Evolutionary conservation across 2,797 vertebrate genomes (phyloP).

Genomic region (Enteromius viviparus): DNA sequence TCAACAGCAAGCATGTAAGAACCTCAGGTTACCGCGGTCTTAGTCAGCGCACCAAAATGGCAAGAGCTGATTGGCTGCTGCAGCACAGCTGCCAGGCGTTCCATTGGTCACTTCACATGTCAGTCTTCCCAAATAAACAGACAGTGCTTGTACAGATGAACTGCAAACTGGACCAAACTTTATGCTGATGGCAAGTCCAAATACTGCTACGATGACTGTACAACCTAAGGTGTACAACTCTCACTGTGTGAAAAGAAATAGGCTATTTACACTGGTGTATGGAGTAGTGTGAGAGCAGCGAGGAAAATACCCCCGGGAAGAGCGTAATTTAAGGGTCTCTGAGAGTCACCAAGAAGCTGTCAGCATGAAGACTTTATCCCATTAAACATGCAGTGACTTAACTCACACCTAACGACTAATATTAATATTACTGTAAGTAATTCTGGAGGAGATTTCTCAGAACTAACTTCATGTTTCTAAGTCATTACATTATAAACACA

Average conservation of each 20-base stretch:
- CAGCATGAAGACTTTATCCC: too few relatives aligned
- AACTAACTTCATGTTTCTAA: background rate
- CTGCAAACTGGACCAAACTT: background rate
- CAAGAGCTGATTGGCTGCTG: background rate
- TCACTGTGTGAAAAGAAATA: background rate
- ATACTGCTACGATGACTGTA: background rate
- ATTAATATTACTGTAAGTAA: background rate
- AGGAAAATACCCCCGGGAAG: background rate
- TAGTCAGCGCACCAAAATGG: background rate
- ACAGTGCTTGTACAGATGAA: background rate
- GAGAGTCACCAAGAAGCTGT: too few relatives aligned
- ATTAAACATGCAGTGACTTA: background rate
- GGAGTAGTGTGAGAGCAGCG: background rate
- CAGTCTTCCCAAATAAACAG: background rate
- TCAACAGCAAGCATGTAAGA: background rate
- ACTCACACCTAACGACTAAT: background rate
- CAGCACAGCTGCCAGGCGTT: background rate
- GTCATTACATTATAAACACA: background rate
- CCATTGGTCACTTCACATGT: background rate
- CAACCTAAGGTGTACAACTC: too few relatives aligned
- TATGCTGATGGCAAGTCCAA: background rate
- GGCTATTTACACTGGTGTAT: background rate
- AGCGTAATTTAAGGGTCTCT: background rate
- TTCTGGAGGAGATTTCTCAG: background rate
- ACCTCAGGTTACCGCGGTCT: background rate